Conservation (phyloP, 2,888 invertebrate species). For the Harpalus rufipes region DNA sequence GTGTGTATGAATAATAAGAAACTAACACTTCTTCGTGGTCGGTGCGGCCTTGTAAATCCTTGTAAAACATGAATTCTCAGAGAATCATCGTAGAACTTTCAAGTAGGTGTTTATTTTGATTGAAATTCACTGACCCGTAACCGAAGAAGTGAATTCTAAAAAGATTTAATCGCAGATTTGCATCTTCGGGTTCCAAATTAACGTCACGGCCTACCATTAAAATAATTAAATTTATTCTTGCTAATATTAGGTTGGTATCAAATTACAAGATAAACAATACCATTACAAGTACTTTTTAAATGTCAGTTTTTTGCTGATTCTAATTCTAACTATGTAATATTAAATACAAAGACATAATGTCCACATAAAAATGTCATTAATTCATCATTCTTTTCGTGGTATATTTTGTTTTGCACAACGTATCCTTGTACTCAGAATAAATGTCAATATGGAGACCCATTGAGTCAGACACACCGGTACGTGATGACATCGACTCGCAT, state of each 20-base stretch:
- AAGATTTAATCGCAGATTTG: slow-evolving; percentile 7
- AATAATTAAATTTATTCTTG: too few species aligned
- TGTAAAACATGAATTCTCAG: not conserved
- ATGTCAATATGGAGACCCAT: slow-evolving; percentile 22
- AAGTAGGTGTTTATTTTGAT: slow-evolving; percentile 18
- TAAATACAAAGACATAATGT: slow-evolving; percentile 12
- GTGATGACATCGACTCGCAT: not conserved
- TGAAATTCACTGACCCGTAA: slow-evolving; percentile 15
- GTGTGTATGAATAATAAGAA: too few species aligned
- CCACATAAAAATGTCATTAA: slow-evolving; percentile 22
- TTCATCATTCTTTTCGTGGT: slow-evolving; percentile 10
- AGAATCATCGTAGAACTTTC: not conserved
- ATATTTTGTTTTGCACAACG: slow-evolving; percentile 13
- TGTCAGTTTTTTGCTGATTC: slow-evolving; percentile 6
- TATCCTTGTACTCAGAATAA: slow-evolving; percentile 25
- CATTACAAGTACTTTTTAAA: not conserved
- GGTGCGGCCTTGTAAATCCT: slow-evolving; percentile 6
- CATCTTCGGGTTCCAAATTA: not conserved
- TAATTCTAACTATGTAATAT: slow-evolving; percentile 11
- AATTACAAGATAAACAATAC: too few species aligned
- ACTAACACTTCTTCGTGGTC: not conserved
- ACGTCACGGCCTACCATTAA: not conserved
- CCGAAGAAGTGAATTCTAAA: not conserved
- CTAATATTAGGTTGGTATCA: too few species aligned
- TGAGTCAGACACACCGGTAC: not conserved